A percentile compares a stretch with the other conserved stretches of the same genome.
These are phyloP conservation scores for Ageneiosus marmoratus DNA, from an alignment of 2,113 vertebrate genomes.

Conservation along the genomic window DNA sequence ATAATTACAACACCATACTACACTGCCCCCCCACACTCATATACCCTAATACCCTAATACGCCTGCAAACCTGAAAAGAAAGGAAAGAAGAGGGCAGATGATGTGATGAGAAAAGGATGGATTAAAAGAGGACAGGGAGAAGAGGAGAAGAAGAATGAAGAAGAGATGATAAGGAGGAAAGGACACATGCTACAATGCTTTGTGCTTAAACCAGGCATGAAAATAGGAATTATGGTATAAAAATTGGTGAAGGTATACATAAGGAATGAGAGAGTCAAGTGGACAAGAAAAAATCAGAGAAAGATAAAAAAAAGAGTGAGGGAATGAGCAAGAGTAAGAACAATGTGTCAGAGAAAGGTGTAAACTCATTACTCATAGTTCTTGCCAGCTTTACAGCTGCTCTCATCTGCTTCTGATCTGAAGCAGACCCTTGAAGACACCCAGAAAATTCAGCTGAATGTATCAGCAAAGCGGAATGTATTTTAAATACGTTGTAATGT, in stretches of 20 bases:
- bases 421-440: neutral
- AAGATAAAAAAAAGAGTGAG: neutral
- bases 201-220: neutral
- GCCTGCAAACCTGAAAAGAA: no score
- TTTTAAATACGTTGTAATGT: no score
- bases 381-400: neutral
- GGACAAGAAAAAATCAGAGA: neutral
- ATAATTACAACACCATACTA: no score
- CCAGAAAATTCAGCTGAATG: no score
- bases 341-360: neutral
- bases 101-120: no score
- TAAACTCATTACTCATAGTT: neutral
- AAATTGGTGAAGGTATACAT: neutral
- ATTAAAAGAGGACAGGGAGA: neutral
- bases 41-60: neutral
- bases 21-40: neutral
- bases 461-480: no score
- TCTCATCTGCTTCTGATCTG: neutral
- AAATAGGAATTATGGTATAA: neutral
- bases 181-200: neutral
- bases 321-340: neutral
- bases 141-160: neutral
- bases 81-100: no score
- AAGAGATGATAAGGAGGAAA: neutral
- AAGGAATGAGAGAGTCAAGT: neutral